Percentiles rank a stretch among this genome's conserved stretches.
Evolutionary conservation across 2,113 vertebrate genomes (phyloP).

Genomic region (Ranitomeya imitator): DNA sequence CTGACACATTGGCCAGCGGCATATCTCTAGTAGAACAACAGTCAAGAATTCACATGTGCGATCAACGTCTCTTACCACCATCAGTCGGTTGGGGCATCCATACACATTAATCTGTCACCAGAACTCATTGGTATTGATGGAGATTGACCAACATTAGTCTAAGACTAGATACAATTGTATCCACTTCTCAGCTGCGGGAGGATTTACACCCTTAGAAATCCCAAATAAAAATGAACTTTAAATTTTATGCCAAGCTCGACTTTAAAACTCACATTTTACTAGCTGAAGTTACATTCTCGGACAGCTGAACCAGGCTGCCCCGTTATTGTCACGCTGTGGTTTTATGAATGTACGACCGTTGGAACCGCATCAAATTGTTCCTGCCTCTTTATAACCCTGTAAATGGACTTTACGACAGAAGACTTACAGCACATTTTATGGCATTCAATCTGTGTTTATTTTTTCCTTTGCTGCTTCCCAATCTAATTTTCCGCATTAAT

Average conservation of each 20-base stretch:
- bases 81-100: too few species aligned
- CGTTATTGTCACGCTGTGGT: background rate
- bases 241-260: background rate
- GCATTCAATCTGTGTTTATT: background rate
- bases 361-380: background rate
- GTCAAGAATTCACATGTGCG: too few species aligned
- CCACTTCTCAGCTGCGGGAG: background rate
- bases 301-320: background rate
- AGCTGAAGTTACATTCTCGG: background rate
- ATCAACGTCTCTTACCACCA: too few species aligned
- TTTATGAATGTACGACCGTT: background rate
- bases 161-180: too few species aligned
- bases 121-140: too few species aligned
- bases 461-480: background rate
- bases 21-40: too few species aligned
- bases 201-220: background rate
- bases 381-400: background rate
- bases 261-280: background rate
- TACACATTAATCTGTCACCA: too few species aligned
- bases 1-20: too few species aligned
- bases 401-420: slow-evolving; percentile 13
- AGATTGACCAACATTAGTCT: too few species aligned
- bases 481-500: slow-evolving; percentile 33
- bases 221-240: background rate
- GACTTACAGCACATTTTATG: slow-evolving; percentile 12